phyloP scores from a whole-genome alignment of 2,797 vertebrate genomes.

The Squalus acanthias region DNA sequence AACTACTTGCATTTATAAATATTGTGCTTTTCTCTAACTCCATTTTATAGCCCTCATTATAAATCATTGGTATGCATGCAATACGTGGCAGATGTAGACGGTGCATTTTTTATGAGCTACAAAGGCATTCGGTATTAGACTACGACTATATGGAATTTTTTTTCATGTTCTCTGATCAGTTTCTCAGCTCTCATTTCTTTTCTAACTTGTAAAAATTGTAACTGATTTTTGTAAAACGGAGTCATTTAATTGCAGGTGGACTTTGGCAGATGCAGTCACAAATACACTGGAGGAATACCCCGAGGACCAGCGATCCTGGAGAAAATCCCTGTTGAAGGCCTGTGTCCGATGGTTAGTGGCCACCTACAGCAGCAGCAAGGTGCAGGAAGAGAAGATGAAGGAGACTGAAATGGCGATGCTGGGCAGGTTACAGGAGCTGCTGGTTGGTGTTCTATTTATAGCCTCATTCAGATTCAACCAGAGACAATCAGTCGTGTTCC shows the following conservation, averaged over 20 bases:
- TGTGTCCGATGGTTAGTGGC: constrained; percentile 66
- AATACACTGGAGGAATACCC: constrained; percentile 56
- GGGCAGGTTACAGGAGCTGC: constrained; percentile 60
- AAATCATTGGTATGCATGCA: not conserved
- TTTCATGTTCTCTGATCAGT: not conserved
- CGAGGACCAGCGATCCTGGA: constrained; percentile 65
- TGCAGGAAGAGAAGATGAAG: constrained; percentile 45
- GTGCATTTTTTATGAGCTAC: not conserved
- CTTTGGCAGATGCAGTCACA: constrained; percentile 68
- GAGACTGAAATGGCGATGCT: constrained; percentile 66
- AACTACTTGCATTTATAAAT: not conserved
- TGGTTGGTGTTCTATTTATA: constrained; percentile 56
- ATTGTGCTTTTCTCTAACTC: not conserved
- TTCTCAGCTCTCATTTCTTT: not conserved
- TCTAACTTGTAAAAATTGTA: not conserved
- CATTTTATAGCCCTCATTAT: not conserved
- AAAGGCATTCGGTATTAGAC: not conserved
- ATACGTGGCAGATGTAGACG: not conserved
- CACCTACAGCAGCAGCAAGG: constrained; percentile 59
- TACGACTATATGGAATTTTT: not conserved
- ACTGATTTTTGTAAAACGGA: constrained; percentile 11
- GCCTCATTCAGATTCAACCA: not conserved
- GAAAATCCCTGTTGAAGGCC: constrained; percentile 57
- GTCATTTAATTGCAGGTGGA: constrained; percentile 65
- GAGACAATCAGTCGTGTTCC: not conserved